These are phyloP conservation scores for Sesia bembeciformis DNA, from an alignment of 2,888 invertebrate genomes.

Conservation along the genomic window DNA sequence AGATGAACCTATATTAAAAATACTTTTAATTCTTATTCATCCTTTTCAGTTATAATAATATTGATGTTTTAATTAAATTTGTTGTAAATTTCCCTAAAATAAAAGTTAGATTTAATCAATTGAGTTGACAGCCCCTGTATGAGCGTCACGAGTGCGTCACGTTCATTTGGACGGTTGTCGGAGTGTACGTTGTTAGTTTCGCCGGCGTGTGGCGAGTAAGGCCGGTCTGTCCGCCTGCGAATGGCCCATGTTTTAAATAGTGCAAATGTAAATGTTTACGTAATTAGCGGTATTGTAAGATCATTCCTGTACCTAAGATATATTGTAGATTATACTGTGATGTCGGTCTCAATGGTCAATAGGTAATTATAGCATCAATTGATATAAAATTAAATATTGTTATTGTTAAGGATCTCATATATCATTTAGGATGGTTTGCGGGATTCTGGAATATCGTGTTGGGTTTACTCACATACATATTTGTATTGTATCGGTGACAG, in stretches of 20 bases:
- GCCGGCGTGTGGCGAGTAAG: slow-evolving; percentile 11
- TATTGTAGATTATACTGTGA: slow-evolving; percentile 70
- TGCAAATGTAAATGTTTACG: slow-evolving; percentile 58
- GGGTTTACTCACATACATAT: background rate
- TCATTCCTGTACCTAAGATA: slow-evolving; percentile 74
- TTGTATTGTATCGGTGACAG: background rate
- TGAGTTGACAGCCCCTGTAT: too few species aligned
- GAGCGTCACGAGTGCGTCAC: too few species aligned
- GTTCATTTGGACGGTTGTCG: too few species aligned
- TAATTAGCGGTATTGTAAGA: slow-evolving; percentile 50
- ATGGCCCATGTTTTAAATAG: slow-evolving; percentile 49
- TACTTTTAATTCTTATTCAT: too few species aligned
- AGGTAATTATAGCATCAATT: slow-evolving; percentile 68
- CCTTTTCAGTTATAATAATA: too few species aligned
- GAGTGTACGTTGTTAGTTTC: background rate
- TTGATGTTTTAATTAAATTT: too few species aligned
- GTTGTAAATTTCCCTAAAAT: too few species aligned
- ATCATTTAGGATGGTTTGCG: slow-evolving; percentile 56
- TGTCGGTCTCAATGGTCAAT: slow-evolving; percentile 71
- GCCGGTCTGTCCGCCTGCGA: slow-evolving; percentile 42
- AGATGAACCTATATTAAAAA: too few species aligned
- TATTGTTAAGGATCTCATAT: slow-evolving; percentile 73
- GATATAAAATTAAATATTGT: slow-evolving; percentile 54
- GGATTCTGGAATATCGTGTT: slow-evolving; percentile 51
- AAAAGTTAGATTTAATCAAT: too few species aligned